Evolutionary conservation across 2,797 vertebrate species (phyloP), one percentile per base, ranked within the genome.

Genomic region (Neosilurus hyrtlii): DNA sequence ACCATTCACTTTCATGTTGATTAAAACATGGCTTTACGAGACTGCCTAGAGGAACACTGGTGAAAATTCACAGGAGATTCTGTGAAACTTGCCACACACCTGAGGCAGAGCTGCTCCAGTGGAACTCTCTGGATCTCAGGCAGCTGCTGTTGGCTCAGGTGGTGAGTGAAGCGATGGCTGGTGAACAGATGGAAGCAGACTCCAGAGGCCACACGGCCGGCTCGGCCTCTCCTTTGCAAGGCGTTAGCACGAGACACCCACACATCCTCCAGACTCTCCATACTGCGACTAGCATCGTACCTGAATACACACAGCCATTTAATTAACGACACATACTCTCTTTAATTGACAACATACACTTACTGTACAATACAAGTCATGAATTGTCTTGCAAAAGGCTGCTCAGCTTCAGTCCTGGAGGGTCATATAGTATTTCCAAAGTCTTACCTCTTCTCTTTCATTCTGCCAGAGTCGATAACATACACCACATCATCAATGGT

Each of bases 181-280:
- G 96, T 99, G 91, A 99, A 99, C 85, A 99, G 95, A 88, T 99
- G 97, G 91, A 99, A 99, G 89, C 97, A 99, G 88, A 98, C 93
- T 0, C 98, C 98, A 0, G 97, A 97, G 7, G 97, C 96, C 82
- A 99, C 97, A 0, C 98, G 97, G 59, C 98, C 98, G 0, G 98
- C 98, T 82, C 98, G 91, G 2, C 98, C 98, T 89, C 93, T 96
- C 88, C 98, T 96, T 90, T 99, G 98, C 88, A 99, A 89, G 2
- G 98, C 96, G 0, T 94, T 99, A 85, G 97, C 98, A 83, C 95
- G 95, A 68, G 98, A 99, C 68, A 97, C 96, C 92, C 96, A 99
- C 0, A 95, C 95, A 72, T 98, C 97, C 91, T 99, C 98, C 88
- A 99, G 92, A 89, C 98, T 99, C 91, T 99, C 98, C 97, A 99